Base-by-base conservation (phyloP, 37 sponge, comb jelly and placozoan species). In the Agelas oroides region DNA sequence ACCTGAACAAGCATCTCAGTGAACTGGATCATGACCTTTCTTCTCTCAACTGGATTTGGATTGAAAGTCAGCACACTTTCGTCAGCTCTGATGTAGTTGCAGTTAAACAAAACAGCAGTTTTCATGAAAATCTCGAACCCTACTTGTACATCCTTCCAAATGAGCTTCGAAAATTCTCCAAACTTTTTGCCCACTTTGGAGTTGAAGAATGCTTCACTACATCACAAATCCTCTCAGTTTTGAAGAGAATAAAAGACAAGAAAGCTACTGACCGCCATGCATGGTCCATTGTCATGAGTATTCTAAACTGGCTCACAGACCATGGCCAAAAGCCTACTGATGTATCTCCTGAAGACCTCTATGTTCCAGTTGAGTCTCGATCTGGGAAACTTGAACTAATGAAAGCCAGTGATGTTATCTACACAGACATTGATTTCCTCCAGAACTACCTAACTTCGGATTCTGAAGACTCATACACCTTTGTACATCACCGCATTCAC, bases 251-350 rank as follows among this genome's bases (percentile, higher is more conserved):
- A 35, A 80, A 87, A 52, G 65, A 62, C 15, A 38, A 76, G 14
- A 34, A 40, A 15, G 33, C 31, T 36, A 34, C 25, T 55, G 28
- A 52, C 25, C 27, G 11, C 32, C 53, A 28, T 72, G 46, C 83
- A 28, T 83, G 83, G 84, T 11, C 31, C 30, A 82, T 83, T 21
- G 78, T 89, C 0, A 59, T 64, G 77, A 46, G 32, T 28, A 89
- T 89, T n/a, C 77, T 89, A 20, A 76, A 89, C 59, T 89, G 89
- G 89, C 70, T 89, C 21, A 82, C 89, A 0, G 65, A 70, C 40
- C 41, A 71, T 77, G 83, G 77, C 38, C 23, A 68, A 18, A 34
- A 16, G 28, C 16, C 25, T 24, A 28, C 28, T 52, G 36, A 58
- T 34, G 28, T 61, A 1, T 1, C 28, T 18, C 16, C 33, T 60